These are phyloP conservation scores for Alces alces DNA, from an alignment of 2,113 vertebrate species.

Conservation along the genomic window DNA sequence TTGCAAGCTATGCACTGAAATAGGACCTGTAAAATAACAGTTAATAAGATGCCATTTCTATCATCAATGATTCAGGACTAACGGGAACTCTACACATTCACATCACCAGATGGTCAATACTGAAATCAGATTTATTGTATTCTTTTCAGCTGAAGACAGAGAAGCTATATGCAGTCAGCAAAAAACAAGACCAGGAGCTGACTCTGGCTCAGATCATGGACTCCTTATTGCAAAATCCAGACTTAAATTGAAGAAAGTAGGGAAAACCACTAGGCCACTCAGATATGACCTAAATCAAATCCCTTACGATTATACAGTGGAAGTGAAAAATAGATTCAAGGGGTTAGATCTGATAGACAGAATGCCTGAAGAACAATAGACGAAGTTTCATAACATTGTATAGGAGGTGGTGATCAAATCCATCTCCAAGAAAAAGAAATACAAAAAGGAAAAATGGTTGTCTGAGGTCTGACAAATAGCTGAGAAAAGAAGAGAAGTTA, in stretches of 20 bases:
- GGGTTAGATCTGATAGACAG: fast-evolving
- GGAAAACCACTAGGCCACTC: neutral
- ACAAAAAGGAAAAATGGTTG: neutral
- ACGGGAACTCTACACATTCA: neutral
- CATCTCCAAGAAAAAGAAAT: neutral
- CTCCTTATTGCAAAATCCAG: neutral
- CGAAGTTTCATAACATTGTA: neutral
- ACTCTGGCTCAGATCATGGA: neutral
- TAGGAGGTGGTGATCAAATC: neutral
- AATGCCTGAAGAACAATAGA: neutral
- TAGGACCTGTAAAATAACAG: neutral
- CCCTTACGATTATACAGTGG: neutral
- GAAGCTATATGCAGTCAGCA: neutral
- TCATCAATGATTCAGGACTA: neutral
- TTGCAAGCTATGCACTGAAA: neutral
- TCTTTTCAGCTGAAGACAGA: neutral
- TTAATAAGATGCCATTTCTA: neutral
- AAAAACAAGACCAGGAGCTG: neutral
- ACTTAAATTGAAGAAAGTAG: neutral
- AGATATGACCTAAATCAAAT: neutral
- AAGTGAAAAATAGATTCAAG: neutral
- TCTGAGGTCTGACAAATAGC: neutral
- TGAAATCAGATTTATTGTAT: neutral
- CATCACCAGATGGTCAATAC: neutral
- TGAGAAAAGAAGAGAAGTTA: neutral